Evolutionary conservation across 2,888 invertebrate genomes (phyloP).

Genomic region (Limnephilus rhombicus): DNA sequence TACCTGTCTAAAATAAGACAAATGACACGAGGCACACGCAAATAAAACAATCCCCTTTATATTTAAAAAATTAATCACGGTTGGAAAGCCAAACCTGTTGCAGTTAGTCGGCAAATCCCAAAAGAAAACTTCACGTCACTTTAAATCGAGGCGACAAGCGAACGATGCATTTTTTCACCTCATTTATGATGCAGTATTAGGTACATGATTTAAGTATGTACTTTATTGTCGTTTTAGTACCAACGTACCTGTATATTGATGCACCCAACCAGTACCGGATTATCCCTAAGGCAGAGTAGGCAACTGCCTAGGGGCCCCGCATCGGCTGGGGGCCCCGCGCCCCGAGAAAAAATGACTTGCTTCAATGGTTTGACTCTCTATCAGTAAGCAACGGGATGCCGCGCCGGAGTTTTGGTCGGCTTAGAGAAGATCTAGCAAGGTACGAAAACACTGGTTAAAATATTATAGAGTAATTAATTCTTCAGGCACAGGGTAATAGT

Average conservation of each 20-base stretch:
- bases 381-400: no score
- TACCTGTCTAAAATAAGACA: constrained; percentile 2
- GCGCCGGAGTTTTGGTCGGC: no score
- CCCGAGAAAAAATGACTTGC: no score
- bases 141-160: background rate
- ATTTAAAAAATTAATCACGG: constrained; percentile 26
- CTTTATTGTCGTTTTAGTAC: background rate
- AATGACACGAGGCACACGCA: constrained; percentile 32
- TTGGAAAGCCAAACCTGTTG: constrained; percentile 23
- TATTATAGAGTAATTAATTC: no score
- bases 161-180: background rate
- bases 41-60: constrained; percentile 19
- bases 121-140: constrained; percentile 15
- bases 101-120: background rate
- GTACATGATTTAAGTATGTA: background rate
- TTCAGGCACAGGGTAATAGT: no score
- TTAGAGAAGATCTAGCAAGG: no score
- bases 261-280: no score
- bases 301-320: no score
- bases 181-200: background rate
- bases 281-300: no score
- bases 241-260: background rate
- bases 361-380: no score
- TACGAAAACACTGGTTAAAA: no score
- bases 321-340: no score